Conservation (phyloP, 2,888 invertebrate genomes). For the Drosophila nigricruria region DNA sequence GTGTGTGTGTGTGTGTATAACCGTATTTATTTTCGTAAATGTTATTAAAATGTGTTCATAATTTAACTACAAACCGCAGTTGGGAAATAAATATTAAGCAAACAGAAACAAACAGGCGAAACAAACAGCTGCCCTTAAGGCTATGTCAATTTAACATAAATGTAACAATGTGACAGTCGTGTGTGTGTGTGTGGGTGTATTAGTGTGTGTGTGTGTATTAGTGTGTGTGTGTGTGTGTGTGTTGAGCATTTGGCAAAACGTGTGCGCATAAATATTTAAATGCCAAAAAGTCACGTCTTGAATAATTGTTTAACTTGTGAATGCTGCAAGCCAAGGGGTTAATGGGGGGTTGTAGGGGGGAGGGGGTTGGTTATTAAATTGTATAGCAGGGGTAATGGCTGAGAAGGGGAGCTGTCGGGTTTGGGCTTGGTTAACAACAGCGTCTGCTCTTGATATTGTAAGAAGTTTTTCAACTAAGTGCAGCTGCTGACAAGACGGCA, state of each 20-base stretch:
- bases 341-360: conserved; percentile 1
- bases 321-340: conserved; percentile 27
- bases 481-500: conserved; percentile 58
- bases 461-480: conserved; percentile 76
- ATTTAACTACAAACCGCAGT: conserved; percentile 33
- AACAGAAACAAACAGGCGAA: conserved; percentile 29
- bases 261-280: conserved; percentile 77
- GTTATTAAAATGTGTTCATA: conserved; percentile 24
- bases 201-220: conserved; percentile 15
- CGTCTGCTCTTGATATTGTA: conserved; percentile 64
- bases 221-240: conserved; percentile 17
- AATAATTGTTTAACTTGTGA: conserved; percentile 74
- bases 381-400: neutral
- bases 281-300: conserved; percentile 79
- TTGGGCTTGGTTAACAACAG: conserved; percentile 2
- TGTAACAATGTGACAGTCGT: conserved; percentile 54
- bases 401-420: neutral
- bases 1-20: no score
- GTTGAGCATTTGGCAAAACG: conserved; percentile 54
- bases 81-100: conserved; percentile 16
- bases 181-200: conserved; percentile 13
- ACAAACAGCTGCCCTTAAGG: conserved; percentile 29
- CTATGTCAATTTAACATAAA: conserved; percentile 39
- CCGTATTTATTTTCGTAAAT: conserved; percentile 4
- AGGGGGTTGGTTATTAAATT: conserved; percentile 4